Conservation (phyloP, 1,140 invertebrate genomes). For the Hylyphantes graminicola region DNA sequence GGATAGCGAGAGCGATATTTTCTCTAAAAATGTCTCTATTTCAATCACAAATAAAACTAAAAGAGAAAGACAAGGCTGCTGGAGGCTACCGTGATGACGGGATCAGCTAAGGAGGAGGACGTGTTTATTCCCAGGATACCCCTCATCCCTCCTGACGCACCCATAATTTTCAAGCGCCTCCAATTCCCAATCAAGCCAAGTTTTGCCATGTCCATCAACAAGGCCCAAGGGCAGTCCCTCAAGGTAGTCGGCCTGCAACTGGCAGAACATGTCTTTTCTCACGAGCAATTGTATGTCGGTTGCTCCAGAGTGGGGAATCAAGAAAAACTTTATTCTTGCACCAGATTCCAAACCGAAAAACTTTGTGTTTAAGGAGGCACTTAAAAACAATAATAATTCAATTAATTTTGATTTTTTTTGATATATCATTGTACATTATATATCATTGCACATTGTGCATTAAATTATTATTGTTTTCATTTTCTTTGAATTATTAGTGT, state of each 20-base stretch:
- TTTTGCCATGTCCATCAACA: slow-evolving; percentile 61
- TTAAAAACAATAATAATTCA: no score
- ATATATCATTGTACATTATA: no score
- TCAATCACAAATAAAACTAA: no score
- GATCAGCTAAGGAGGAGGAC: not conserved
- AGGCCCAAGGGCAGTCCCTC: slow-evolving; percentile 61
- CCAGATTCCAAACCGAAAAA: not conserved
- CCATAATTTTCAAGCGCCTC: slow-evolving; percentile 25
- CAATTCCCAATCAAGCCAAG: slow-evolving; percentile 59
- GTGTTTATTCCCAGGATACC: slow-evolving; percentile 60
- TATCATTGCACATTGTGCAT: no score
- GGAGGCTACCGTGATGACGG: not conserved
- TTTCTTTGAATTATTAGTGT: no score
- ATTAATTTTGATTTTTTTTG: no score
- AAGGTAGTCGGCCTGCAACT: slow-evolving; percentile 66
- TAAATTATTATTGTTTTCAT: no score
- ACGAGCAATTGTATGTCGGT: slow-evolving; percentile 68
- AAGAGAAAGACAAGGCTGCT: no score
- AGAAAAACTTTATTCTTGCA: slow-evolving; percentile 19
- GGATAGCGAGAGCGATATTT: no score
- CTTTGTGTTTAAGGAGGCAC: no score
- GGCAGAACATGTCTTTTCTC: slow-evolving; percentile 66
- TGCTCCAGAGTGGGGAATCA: slow-evolving; percentile 10
- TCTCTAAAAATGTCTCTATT: no score
- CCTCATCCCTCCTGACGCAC: slow-evolving; percentile 49